A percentile compares a stretch with the other conserved stretches of the same genome.
phyloP scores from a whole-genome alignment of 2,888 invertebrate genomes.

The Drosophila parthenogenetica region DNA sequence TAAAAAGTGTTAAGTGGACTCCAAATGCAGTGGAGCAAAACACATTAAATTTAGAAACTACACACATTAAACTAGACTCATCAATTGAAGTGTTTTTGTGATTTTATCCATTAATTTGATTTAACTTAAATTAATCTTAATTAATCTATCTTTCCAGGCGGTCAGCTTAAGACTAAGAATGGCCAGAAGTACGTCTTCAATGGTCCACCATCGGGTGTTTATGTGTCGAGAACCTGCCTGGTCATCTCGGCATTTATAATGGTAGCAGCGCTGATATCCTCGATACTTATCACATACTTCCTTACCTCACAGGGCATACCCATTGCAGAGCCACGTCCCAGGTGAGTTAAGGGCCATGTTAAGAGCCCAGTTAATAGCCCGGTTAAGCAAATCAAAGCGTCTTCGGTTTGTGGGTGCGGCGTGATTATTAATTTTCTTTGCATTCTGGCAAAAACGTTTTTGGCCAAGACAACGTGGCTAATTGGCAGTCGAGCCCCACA shows the following conservation, averaged over 20 bases:
- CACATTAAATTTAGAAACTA: constrained; percentile 44
- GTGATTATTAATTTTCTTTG: constrained; percentile 52
- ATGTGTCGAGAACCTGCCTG: constrained; percentile 82
- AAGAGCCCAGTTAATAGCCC: constrained; percentile 11
- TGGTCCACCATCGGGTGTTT: constrained; percentile 83
- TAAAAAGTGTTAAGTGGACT: background rate
- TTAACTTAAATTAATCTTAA: background rate
- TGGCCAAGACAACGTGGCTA: constrained; percentile 43
- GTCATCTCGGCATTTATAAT: constrained; percentile 76
- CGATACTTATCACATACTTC: constrained; percentile 83
- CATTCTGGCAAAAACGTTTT: constrained; percentile 59
- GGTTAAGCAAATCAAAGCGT: constrained; percentile 38
- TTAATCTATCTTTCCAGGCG: constrained; percentile 73
- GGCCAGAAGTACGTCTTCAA: constrained; percentile 85
- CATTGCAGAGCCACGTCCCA: constrained; percentile 39
- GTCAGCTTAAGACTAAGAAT: constrained; percentile 85
- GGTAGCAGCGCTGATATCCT: constrained; percentile 80
- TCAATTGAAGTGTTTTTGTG: constrained; percentile 17
- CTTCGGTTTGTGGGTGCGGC: constrained; percentile 44
- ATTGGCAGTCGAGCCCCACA: constrained; percentile 55
- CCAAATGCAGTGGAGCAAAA: constrained; percentile 51
- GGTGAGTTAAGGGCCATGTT: constrained; percentile 70
- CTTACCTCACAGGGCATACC: constrained; percentile 70
- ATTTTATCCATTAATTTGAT: background rate
- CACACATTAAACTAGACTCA: constrained; percentile 34